These are phyloP conservation scores for Microcebus ravelobensis DNA, from an alignment of 2,113 vertebrate genomes.

Conservation along the genomic window DNA sequence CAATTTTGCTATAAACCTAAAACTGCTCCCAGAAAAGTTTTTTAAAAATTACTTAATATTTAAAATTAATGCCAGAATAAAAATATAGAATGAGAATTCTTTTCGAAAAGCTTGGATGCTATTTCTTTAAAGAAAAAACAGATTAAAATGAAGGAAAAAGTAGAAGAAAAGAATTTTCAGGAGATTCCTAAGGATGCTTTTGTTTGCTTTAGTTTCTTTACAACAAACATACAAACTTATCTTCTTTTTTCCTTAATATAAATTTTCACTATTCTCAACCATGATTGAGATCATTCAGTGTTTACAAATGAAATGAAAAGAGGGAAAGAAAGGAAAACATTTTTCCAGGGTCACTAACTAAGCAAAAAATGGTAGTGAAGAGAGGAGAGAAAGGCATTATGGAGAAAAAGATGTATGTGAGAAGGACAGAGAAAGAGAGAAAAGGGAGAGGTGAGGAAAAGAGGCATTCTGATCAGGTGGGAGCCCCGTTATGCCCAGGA, in stretches of 20 bases:
- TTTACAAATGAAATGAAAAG: not conserved
- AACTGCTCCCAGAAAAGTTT: not conserved
- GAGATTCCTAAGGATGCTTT: not conserved
- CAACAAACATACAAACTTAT: not conserved
- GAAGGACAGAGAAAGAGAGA: not conserved
- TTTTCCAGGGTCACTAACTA: not conserved
- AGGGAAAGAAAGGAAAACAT: not conserved
- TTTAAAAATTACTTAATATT: not conserved
- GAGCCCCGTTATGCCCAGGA: not conserved
- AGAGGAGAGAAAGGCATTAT: not conserved
- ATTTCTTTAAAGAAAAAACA: not conserved
- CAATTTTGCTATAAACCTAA: not conserved
- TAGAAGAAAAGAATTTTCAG: not conserved
- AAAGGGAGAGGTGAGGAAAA: not conserved
- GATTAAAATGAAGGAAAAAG: not conserved
- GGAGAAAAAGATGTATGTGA: not conserved
- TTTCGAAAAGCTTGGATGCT: not conserved
- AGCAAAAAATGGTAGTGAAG: not conserved
- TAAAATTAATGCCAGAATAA: not conserved
- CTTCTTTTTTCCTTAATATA: not conserved
- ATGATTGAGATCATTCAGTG: not conserved
- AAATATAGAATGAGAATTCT: slow-evolving; percentile 7
- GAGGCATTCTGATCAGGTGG: not conserved
- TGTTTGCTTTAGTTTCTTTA: not conserved
- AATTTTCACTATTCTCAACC: not conserved